Conservation (phyloP, 2,888 invertebrate genomes). For the Phasia obesa region DNA sequence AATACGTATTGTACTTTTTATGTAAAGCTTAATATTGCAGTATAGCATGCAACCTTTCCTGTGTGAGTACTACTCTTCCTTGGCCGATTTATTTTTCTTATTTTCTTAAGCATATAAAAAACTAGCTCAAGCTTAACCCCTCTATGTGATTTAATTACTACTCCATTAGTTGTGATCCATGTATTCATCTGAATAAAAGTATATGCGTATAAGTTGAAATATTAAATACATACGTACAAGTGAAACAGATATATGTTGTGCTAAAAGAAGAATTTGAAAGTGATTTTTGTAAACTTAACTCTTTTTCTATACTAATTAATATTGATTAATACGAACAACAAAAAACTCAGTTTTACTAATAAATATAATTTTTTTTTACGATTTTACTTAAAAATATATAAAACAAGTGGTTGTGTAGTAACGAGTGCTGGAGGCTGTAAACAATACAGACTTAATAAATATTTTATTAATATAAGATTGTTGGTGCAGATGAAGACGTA, state of each 20-base stretch:
- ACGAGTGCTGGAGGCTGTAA: background rate
- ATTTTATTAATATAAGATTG: constrained; percentile 14
- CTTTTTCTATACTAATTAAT: constrained; percentile 14
- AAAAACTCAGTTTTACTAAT: background rate
- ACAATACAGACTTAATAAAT: too few species aligned
- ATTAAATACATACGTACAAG: constrained; percentile 25
- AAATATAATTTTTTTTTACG: constrained; percentile 10
- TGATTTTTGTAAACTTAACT: background rate
- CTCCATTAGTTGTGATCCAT: background rate
- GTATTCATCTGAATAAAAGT: background rate
- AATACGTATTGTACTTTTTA: too few species aligned
- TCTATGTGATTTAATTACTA: background rate
- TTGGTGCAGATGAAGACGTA: constrained; percentile 61
- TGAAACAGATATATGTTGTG: constrained; percentile 14
- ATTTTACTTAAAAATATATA: background rate
- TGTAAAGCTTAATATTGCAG: too few species aligned
- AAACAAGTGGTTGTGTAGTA: constrained; percentile 10
- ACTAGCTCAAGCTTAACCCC: background rate
- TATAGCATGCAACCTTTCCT: too few species aligned
- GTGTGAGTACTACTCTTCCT: too few species aligned
- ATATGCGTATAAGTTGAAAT: background rate
- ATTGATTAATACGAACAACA: background rate
- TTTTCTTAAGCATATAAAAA: background rate
- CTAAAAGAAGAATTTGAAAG: background rate
- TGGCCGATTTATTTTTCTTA: too few species aligned